Evolutionary conservation across 2,888 invertebrate species (phyloP).

Genomic region (Esperia sulphurella): DNA sequence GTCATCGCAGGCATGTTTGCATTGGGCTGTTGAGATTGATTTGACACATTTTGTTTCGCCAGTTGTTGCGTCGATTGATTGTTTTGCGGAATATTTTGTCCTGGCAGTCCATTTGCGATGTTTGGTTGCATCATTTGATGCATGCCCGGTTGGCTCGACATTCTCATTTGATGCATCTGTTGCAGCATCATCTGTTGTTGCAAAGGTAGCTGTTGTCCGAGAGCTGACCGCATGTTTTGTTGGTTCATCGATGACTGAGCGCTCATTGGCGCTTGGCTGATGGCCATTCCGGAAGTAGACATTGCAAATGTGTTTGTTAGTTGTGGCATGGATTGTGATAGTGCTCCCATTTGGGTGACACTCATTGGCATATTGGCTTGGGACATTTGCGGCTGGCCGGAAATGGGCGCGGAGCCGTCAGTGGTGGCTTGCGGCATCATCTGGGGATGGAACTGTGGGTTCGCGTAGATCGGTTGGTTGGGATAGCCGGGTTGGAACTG

Average conservation of each 20-base stretch:
- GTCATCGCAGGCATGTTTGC: constrained; percentile 51
- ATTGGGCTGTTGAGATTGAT: constrained; percentile 44
- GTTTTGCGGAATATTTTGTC: constrained; percentile 40
- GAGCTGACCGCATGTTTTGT: constrained; percentile 43
- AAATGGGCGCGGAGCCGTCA: constrained; percentile 40
- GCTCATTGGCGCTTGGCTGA: constrained; percentile 42
- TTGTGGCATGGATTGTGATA: constrained; percentile 61
- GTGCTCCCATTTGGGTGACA: constrained; percentile 47
- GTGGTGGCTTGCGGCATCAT: constrained; percentile 61
- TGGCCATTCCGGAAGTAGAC: constrained; percentile 45
- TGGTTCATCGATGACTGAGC: constrained; percentile 48
- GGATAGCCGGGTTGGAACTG: constrained; percentile 76
- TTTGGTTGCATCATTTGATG: constrained; percentile 51
- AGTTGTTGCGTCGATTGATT: constrained; percentile 38
- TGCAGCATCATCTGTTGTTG: constrained; percentile 62
- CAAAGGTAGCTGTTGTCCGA: constrained; percentile 49
- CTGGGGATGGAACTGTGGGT: constrained; percentile 72
- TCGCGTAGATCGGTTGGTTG: constrained; percentile 72
- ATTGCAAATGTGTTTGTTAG: constrained; percentile 49
- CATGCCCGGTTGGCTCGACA: constrained; percentile 52
- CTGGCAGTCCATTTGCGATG: constrained; percentile 41
- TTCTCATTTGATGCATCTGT: constrained; percentile 67
- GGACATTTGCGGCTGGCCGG: constrained; percentile 57
- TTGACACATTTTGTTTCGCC: constrained; percentile 47
- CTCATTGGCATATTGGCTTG: constrained; percentile 56